A percentile compares a stretch with the other conserved stretches of the same genome.
These are phyloP conservation scores for Cheilosia vernalis DNA, from an alignment of 2,888 invertebrate species.

Conservation along the genomic window DNA sequence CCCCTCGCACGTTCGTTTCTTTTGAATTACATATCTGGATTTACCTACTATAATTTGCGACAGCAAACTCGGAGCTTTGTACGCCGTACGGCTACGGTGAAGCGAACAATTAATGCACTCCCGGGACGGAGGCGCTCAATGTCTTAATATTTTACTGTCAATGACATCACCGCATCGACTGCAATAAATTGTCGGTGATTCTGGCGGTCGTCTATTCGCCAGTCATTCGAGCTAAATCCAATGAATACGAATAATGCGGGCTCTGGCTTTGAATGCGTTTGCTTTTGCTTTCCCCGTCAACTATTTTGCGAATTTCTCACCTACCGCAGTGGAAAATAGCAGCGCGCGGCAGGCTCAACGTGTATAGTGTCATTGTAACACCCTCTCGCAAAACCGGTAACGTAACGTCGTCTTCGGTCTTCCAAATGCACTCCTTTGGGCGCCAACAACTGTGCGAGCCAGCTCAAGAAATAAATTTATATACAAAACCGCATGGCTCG, in stretches of 20 bases:
- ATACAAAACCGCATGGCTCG: constrained; percentile 51
- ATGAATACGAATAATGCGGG: constrained; percentile 12
- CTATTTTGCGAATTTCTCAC: constrained; percentile 43
- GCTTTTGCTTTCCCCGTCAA: neutral
- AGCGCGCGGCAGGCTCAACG: constrained; percentile 6
- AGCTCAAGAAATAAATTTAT: constrained; percentile 57
- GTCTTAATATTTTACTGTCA: constrained; percentile 64
- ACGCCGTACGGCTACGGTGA: neutral
- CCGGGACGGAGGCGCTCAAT: constrained; percentile 6
- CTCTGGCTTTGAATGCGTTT: constrained; percentile 26
- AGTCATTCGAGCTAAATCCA: constrained; percentile 12
- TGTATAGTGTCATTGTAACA: constrained; percentile 60
- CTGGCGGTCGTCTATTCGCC: constrained; percentile 43
- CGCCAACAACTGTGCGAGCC: constrained; percentile 40
- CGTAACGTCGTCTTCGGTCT: constrained; percentile 25
- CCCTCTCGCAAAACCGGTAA: constrained; percentile 42
- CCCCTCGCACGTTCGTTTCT: constrained; percentile 36
- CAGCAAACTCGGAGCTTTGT: constrained; percentile 15
- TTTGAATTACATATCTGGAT: constrained; percentile 18
- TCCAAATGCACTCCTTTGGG: constrained; percentile 54
- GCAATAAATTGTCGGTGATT: constrained; percentile 60
- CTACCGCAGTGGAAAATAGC: constrained; percentile 48
- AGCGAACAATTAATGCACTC: constrained; percentile 44
- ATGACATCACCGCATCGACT: constrained; percentile 63
- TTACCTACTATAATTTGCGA: constrained; percentile 2